Conservation (phyloP, 2,113 vertebrate genomes). For the Serinus canaria region DNA sequence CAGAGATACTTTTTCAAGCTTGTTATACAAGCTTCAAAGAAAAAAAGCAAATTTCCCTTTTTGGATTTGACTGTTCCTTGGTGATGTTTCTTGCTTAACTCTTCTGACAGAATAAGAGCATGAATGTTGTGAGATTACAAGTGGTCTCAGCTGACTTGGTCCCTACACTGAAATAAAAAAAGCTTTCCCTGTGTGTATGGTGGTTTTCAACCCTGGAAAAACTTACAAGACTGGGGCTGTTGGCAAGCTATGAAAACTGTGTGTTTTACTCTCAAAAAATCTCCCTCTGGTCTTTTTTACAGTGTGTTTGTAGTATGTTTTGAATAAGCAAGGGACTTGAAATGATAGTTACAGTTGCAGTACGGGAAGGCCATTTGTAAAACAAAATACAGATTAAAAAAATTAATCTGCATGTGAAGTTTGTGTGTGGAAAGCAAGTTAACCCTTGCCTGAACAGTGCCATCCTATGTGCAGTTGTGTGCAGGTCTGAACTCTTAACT, state of each 20-base stretch:
- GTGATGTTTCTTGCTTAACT: not conserved
- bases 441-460: not conserved
- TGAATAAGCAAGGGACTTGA: not conserved
- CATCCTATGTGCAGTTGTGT: accelerated
- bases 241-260: not conserved
- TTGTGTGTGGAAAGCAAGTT: not conserved
- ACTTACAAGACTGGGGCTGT: not conserved
- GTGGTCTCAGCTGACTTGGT: not conserved
- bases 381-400: not conserved
- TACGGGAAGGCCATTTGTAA: not conserved
- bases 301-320: accelerated
- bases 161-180: not conserved
- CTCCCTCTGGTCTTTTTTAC: not conserved
- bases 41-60: not conserved
- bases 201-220: not conserved
- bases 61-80: not conserved
- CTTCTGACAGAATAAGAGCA: not conserved
- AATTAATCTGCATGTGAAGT: not conserved
- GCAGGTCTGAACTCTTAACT: not conserved
- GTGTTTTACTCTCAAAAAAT: not conserved
- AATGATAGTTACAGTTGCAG: not conserved
- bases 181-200: not conserved
- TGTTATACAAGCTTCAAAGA: not conserved
- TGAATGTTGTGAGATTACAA: not conserved
- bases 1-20: not conserved